A percentile compares a stretch with the other conserved stretches of the same genome.
phyloP scores from a whole-genome alignment of 2,888 invertebrate genomes.

The Diarsia brunnea region DNA sequence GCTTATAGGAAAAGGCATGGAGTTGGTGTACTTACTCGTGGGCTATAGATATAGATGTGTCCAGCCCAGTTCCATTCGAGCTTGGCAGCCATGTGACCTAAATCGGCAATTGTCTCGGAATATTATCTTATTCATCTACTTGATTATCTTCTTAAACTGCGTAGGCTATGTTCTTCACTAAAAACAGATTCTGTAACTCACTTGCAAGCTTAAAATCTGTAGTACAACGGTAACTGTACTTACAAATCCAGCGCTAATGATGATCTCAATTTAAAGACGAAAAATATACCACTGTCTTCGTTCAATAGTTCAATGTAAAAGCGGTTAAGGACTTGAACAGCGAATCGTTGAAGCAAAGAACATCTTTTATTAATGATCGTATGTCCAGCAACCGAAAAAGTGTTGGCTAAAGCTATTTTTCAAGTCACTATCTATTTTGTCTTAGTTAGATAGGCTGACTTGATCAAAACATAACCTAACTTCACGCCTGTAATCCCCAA shows the following conservation, averaged over 20 bases:
- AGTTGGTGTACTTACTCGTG: no score
- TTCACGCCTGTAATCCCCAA: no score
- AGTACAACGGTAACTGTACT: background rate
- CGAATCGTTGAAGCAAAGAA: slow-evolving; percentile 12
- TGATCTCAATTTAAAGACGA: slow-evolving; percentile 9
- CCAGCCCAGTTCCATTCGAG: no score
- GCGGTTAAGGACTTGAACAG: background rate
- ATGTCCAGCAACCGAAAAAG: background rate
- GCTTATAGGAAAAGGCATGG: no score
- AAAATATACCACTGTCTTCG: background rate
- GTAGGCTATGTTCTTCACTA: no score
- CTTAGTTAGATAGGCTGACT: background rate
- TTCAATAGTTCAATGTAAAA: slow-evolving; percentile 23
- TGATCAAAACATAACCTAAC: background rate
- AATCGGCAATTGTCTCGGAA: no score
- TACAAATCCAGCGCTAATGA: slow-evolving; percentile 11
- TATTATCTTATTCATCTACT: no score
- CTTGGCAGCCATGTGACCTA: no score
- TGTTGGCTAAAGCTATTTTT: background rate
- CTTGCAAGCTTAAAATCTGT: no score
- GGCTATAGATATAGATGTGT: no score
- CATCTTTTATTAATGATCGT: slow-evolving; percentile 19
- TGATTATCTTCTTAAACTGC: no score
- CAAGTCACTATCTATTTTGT: background rate
- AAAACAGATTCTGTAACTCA: no score